Evolutionary conservation across 2,113 vertebrate species (phyloP).

Genomic region (Anas platyrhynchos): DNA sequence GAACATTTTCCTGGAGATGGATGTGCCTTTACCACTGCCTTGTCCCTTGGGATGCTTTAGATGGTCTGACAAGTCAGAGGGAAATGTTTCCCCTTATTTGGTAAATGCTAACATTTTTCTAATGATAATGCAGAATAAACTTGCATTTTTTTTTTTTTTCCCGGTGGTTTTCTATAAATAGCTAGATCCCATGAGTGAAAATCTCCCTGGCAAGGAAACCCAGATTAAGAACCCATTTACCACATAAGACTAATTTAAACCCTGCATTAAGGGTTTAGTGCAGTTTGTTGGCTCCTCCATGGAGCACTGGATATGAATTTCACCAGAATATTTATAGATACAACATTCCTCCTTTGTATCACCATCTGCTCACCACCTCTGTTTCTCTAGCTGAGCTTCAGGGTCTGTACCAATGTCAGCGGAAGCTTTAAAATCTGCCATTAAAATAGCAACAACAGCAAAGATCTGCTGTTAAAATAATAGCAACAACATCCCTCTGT

Average conservation of each 20-base stretch:
- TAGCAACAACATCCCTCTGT: constrained; percentile 66
- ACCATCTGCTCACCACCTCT: constrained; percentile 67
- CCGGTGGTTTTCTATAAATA: neutral
- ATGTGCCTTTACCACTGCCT: neutral
- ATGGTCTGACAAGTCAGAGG: neutral
- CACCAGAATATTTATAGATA: constrained; percentile 58
- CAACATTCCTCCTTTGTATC: constrained; percentile 48
- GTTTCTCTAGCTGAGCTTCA: constrained; percentile 49
- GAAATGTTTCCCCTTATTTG: neutral
- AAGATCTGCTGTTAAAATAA: constrained; percentile 68
- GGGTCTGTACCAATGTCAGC: constrained; percentile 56
- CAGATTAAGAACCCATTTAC: neutral
- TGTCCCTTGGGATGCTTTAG: neutral
- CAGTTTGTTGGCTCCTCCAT: neutral
- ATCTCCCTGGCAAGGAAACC: neutral
- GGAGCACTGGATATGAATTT: constrained; percentile 24
- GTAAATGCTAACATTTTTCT: neutral
- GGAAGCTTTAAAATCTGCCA: constrained; percentile 68
- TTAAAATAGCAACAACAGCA: constrained; percentile 67
- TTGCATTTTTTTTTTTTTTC: neutral
- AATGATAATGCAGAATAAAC: neutral
- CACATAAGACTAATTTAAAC: neutral
- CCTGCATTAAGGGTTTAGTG: neutral
- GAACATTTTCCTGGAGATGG: neutral
- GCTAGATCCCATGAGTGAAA: neutral